These are phyloP conservation scores for Tortrix viridana DNA, from an alignment of 2,888 invertebrate genomes.

Conservation along the genomic window DNA sequence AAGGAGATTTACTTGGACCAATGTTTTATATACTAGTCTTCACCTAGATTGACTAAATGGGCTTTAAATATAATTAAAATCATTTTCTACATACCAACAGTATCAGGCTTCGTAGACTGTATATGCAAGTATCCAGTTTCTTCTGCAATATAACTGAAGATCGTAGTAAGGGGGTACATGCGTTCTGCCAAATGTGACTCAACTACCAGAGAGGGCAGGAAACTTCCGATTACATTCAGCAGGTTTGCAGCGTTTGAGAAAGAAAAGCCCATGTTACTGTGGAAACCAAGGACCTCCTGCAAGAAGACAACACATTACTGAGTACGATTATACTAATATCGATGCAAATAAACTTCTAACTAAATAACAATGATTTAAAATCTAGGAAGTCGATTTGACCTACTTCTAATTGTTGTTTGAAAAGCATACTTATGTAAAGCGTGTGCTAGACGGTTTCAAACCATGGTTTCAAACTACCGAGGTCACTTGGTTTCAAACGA, in stretches of 20 bases:
- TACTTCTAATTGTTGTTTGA: too few species aligned
- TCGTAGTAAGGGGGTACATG: constrained; percentile 57
- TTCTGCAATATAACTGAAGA: constrained; percentile 48
- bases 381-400: too few species aligned
- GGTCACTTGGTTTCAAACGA: too few species aligned
- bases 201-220: constrained; percentile 84
- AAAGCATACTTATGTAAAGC: too few species aligned
- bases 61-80: not conserved
- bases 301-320: constrained; percentile 35
- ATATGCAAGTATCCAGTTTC: constrained; percentile 85
- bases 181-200: constrained; percentile 58
- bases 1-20: not conserved
- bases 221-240: constrained; percentile 73
- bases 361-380: too few species aligned
- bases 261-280: constrained; percentile 85
- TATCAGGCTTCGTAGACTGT: constrained; percentile 95
- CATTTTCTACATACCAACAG: constrained; percentile 84
- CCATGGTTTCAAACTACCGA: too few species aligned
- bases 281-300: constrained; percentile 78
- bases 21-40: not conserved
- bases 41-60: not conserved
- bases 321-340: too few species aligned
- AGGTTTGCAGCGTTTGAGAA: constrained; percentile 50
- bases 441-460: too few species aligned
- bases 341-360: too few species aligned